Evolutionary conservation across 2,113 vertebrate species (phyloP).

Genomic region (Melanotaenia duboulayi): DNA sequence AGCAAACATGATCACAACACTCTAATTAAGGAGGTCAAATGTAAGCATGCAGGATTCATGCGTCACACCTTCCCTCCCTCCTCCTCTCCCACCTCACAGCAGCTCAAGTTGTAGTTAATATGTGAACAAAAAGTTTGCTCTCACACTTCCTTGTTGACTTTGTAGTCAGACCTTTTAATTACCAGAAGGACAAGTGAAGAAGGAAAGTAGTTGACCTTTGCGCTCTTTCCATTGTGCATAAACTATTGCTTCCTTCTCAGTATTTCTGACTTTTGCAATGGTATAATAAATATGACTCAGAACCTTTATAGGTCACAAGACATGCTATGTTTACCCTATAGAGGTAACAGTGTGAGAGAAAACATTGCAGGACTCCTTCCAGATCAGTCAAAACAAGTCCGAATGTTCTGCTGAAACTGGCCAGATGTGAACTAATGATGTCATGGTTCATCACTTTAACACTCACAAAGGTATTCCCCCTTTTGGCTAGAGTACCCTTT

Average conservation of each 20-base stretch:
- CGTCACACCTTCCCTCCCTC: neutral
- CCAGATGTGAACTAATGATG: too few relatives aligned
- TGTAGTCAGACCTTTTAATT: neutral
- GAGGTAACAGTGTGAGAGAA: too few relatives aligned
- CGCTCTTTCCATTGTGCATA: neutral
- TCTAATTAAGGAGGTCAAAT: neutral
- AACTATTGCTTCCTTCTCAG: neutral
- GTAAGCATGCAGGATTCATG: too few relatives aligned
- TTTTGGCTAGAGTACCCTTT: too few relatives aligned
- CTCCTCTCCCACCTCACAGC: neutral
- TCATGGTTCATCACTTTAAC: too few relatives aligned
- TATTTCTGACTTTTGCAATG: neutral
- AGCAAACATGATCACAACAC: neutral
- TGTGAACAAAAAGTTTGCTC: conserved; percentile 24
- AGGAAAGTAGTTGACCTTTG: neutral
- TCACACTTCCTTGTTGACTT: conserved; percentile 28
- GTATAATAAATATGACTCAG: neutral
- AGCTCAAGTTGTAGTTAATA: conserved; percentile 28
- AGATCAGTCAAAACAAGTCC: too few relatives aligned
- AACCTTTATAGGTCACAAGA: neutral
- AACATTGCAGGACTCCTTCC: too few relatives aligned
- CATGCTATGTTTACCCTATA: too few relatives aligned
- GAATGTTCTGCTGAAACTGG: too few relatives aligned
- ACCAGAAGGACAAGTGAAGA: neutral
- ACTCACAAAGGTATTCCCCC: too few relatives aligned